Evolutionary conservation across 2,797 vertebrate genomes (phyloP), one percentile per base, ranked within the genome.

Genomic region (Miichthys miiuy): DNA sequence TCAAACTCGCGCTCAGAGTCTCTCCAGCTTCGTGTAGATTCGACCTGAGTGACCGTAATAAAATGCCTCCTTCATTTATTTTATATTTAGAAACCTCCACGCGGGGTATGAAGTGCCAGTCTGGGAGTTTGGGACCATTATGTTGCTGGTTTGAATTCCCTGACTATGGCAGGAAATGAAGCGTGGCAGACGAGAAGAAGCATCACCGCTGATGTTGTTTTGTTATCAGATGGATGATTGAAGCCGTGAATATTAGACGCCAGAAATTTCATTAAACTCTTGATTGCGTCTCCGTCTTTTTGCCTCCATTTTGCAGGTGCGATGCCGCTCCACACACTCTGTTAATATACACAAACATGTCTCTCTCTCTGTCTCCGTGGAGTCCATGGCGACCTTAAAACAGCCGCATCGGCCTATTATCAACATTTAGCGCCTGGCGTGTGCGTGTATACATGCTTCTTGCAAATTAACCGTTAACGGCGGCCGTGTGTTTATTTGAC

Each of bases 141-240:
- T 27, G 38, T 27, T 41, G 25, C 58, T 3, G 61, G 38, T 57
- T 68, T 41, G 34, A 54, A 58, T 34, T 30, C 71, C 56, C 42
- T 18, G 54, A 69, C 68, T 61, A 4, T 3, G 34, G 62, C 65
- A 66, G 84, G 62, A 85, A 84, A 86, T 84, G 68, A 76, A 56
- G 16, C 50, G 83, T 58, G 64, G 65, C 72, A 46, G 56, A n/a
- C 41, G 65, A 9, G 34, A 23, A 60, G 25, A 44, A 67, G 50
- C 72, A 65, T 80, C 1, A 1, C 0, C 6, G 72, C 12, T 42
- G 63, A 75, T 68, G 71, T 47, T 42, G 76, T 16, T 57, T 68
- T 23, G 67, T 65, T 60, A 79, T 83, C 61, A 77, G 67, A 55
- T 25, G 75, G 46, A 30, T 62, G 78, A 80, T 47, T 75, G 85